A percentile compares a stretch with the other conserved stretches of the same genome.
Evolutionary conservation across 1,140 invertebrate species (phyloP).

Genomic region (Andrena cerasifolii): DNA sequence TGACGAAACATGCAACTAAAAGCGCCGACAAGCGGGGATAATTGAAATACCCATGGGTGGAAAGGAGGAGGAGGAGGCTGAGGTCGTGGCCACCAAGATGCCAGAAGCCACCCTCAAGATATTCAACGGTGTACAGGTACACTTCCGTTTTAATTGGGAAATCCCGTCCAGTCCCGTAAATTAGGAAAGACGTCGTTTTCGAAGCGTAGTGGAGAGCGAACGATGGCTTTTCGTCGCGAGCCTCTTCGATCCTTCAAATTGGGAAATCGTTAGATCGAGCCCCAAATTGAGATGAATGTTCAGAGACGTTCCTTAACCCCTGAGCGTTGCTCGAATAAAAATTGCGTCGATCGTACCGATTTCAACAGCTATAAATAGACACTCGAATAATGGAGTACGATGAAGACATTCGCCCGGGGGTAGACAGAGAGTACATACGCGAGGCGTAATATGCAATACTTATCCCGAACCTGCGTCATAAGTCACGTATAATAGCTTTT

Average conservation of each 20-base stretch:
- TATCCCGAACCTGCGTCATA: slow-evolving; percentile 11
- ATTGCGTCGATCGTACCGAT: neutral
- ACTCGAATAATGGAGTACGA: neutral
- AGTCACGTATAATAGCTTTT: slow-evolving; percentile 6
- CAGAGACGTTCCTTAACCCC: too few species aligned
- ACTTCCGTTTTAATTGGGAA: neutral
- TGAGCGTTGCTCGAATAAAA: too few species aligned
- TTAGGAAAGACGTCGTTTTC: slow-evolving; percentile 6
- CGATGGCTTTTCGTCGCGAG: too few species aligned
- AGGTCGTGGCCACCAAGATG: slow-evolving; percentile 51
- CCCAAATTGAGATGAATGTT: too few species aligned
- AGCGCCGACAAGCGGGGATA: slow-evolving; percentile 7
- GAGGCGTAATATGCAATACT: slow-evolving; percentile 2
- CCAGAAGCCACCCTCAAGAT: slow-evolving; percentile 59
- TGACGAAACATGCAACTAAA: slow-evolving; percentile 47
- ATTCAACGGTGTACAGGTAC: slow-evolving; percentile 65
- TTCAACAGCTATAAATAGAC: neutral
- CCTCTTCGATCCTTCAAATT: too few species aligned
- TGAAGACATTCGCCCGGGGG: neutral
- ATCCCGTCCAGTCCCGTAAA: neutral
- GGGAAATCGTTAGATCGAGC: too few species aligned
- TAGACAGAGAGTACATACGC: neutral
- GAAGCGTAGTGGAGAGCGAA: neutral
- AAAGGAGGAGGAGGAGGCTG: slow-evolving; percentile 24
- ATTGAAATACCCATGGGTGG: slow-evolving; percentile 44